Evolutionary conservation across 2,113 vertebrate genomes (phyloP).

Genomic region (Callipepla californica): DNA sequence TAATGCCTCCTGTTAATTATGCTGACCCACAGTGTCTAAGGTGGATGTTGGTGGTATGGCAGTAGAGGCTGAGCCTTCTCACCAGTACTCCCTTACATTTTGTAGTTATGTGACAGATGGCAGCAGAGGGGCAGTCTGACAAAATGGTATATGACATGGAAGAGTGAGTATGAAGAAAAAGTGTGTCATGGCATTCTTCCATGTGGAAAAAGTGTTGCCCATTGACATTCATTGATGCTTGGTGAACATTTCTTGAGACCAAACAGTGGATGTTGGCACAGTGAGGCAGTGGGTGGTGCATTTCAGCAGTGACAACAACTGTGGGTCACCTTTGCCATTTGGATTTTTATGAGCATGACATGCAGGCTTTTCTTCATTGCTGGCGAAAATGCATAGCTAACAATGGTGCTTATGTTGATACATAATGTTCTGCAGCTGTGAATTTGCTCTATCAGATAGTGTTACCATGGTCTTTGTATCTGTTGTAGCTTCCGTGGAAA

Average conservation of each 20-base stretch:
- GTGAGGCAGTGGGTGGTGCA: neutral
- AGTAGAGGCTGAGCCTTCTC: too few relatives aligned
- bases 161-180: too few relatives aligned
- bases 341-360: neutral
- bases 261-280: neutral
- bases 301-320: neutral
- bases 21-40: too few relatives aligned
- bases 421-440: neutral
- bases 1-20: too few relatives aligned
- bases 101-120: too few relatives aligned
- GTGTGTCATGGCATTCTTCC: too few relatives aligned
- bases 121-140: too few relatives aligned
- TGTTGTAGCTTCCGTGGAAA: neutral
- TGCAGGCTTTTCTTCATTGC: neutral
- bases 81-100: too few relatives aligned
- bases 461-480: neutral
- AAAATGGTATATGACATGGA: too few relatives aligned
- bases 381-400: neutral
- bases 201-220: too few relatives aligned
- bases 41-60: too few relatives aligned
- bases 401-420: neutral
- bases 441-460: neutral
- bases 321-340: neutral
- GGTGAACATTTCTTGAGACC: neutral
- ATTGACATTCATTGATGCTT: too few relatives aligned